These are phyloP conservation scores for Bembecia ichneumoniformis DNA, from an alignment of 2,888 invertebrate species.

Conservation along the genomic window DNA sequence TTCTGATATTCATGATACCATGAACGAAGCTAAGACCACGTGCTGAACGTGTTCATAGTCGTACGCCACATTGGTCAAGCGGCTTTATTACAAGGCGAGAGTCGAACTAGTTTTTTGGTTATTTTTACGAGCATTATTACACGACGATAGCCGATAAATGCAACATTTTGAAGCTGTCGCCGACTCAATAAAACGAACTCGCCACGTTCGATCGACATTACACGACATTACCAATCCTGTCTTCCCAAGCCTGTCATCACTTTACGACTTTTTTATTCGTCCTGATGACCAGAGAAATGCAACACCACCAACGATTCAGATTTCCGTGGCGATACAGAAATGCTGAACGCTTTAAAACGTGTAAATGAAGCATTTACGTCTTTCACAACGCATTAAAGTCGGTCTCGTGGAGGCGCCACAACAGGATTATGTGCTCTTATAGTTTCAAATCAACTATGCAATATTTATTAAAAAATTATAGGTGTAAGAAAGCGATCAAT, in stretches of 20 bases:
- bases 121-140: constrained; percentile 59
- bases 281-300: constrained; percentile 58
- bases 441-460: background rate
- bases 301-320: constrained; percentile 57
- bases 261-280: constrained; percentile 69
- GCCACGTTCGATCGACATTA: constrained; percentile 28
- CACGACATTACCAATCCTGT: constrained; percentile 48
- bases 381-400: constrained; percentile 27
- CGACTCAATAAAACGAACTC: constrained; percentile 50
- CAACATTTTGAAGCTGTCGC: constrained; percentile 47
- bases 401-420: constrained; percentile 12
- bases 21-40: too few species aligned
- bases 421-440: constrained; percentile 1
- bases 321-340: constrained; percentile 48
- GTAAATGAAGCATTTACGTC: constrained; percentile 37
- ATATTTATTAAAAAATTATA: constrained; percentile 1
- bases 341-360: constrained; percentile 35
- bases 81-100: constrained; percentile 16
- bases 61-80: too few species aligned
- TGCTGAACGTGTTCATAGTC: too few species aligned
- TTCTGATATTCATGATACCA: constrained; percentile 30
- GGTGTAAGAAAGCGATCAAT: background rate
- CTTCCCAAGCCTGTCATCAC: constrained; percentile 65
- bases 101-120: constrained; percentile 41
- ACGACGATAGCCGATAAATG: constrained; percentile 62